Evolutionary conservation across 2,888 invertebrate species (phyloP).

Genomic region (Dinocampus coccinellae): DNA sequence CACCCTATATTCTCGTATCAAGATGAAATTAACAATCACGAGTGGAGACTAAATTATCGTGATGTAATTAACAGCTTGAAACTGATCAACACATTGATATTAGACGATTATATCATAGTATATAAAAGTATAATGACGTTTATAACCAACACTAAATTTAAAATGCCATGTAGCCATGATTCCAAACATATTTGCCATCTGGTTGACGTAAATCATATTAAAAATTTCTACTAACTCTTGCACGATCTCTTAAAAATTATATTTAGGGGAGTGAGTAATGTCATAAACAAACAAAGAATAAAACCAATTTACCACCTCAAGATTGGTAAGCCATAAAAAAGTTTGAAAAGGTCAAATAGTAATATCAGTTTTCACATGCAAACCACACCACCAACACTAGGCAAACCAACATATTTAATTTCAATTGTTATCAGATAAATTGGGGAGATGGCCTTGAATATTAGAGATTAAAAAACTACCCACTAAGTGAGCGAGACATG

Average conservation of each 20-base stretch:
- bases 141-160: no score
- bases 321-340: not conserved
- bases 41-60: not conserved
- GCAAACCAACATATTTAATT: slow-evolving; percentile 15
- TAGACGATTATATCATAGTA: not conserved
- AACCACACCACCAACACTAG: not conserved
- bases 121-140: no score
- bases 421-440: slow-evolving; percentile 24
- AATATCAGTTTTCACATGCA: slow-evolving; percentile 3
- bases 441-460: slow-evolving; percentile 31
- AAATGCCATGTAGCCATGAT: no score
- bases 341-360: slow-evolving; percentile 20
- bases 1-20: not conserved
- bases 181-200: no score
- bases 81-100: slow-evolving; percentile 11
- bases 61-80: slow-evolving; percentile 5
- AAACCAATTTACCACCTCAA: not conserved
- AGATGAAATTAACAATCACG: not conserved
- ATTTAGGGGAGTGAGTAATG: not conserved
- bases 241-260: no score
- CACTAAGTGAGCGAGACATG: not conserved
- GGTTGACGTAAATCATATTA: no score
- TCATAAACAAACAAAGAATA: not conserved
- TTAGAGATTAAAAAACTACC: not conserved
- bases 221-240: no score